Evolutionary conservation across 2,888 invertebrate genomes (phyloP).

Genomic region (Baronia brevicornis): DNA sequence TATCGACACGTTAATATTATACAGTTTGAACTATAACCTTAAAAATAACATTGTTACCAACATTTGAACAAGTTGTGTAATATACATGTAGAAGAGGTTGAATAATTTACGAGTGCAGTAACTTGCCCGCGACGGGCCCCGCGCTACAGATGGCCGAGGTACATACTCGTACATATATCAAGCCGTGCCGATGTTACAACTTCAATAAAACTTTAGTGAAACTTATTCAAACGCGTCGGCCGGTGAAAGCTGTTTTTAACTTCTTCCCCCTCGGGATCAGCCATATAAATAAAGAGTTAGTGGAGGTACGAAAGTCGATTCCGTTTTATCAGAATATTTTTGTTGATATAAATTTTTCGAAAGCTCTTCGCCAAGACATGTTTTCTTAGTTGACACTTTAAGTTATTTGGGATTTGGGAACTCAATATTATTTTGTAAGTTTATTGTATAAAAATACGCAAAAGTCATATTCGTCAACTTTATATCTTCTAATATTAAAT

Average conservation of each 20-base stretch:
- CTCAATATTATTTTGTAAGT: too few species aligned
- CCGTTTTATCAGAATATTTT: constrained; percentile 43
- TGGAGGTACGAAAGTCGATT: constrained; percentile 49
- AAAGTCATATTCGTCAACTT: too few species aligned
- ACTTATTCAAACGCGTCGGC: constrained; percentile 49
- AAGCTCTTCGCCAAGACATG: not conserved
- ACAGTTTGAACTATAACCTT: too few species aligned
- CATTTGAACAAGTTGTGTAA: constrained; percentile 46
- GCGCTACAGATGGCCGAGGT: constrained; percentile 45
- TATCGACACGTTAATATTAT: too few species aligned
- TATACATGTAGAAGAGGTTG: constrained; percentile 51
- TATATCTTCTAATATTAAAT: too few species aligned
- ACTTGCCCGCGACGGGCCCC: constrained; percentile 50
- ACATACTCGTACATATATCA: constrained; percentile 69
- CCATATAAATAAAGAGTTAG: constrained; percentile 68
- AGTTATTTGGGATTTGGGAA: too few species aligned
- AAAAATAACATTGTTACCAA: constrained; percentile 42
- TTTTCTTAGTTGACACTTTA: not conserved
- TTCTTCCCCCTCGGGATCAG: constrained; percentile 58
- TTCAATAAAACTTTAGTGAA: constrained; percentile 47
- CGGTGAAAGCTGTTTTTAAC: constrained; percentile 68
- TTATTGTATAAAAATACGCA: too few species aligned
- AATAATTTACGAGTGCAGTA: constrained; percentile 70
- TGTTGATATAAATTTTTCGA: constrained; percentile 23
- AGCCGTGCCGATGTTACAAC: constrained; percentile 51